phyloP scores from a whole-genome alignment of 2,888 invertebrate genomes.

The Linnaemya vulpina region DNA sequence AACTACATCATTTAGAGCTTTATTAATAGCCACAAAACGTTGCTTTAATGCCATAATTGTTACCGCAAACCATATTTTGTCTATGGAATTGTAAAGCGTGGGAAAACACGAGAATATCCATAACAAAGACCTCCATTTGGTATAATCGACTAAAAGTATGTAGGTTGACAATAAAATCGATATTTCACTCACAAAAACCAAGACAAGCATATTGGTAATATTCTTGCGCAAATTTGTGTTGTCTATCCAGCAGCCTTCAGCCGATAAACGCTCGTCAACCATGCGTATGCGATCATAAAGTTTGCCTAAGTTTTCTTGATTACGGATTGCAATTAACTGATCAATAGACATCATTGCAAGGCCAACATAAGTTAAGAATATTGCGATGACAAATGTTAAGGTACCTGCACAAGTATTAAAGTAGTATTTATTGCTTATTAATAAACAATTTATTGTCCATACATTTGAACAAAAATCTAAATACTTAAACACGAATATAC shows the following conservation, averaged over 20 bases:
- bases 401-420: conserved; percentile 77
- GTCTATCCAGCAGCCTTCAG: conserved; percentile 78
- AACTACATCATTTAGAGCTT: conserved; percentile 76
- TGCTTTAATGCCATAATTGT: conserved; percentile 80
- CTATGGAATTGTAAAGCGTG: conserved; percentile 80
- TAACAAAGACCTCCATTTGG: conserved; percentile 76
- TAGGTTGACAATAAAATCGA: conserved; percentile 77
- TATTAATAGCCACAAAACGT: conserved; percentile 78
- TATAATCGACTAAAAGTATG: conserved; percentile 77
- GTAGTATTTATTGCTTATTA: not conserved
- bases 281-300: conserved; percentile 80
- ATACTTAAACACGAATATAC: no score
- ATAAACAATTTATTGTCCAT: no score
- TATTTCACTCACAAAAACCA: conserved; percentile 78
- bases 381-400: conserved; percentile 82
- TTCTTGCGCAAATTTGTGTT: conserved; percentile 76
- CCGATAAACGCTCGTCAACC: conserved; percentile 80
- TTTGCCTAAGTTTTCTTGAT: conserved; percentile 78
- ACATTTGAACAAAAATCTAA: no score
- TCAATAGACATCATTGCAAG: conserved; percentile 82
- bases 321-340: conserved; percentile 79
- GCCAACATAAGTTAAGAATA: conserved; percentile 82
- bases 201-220: conserved; percentile 77
- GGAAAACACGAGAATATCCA: conserved; percentile 81
- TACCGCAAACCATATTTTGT: conserved; percentile 82